These are phyloP conservation scores for Temnothorax rugatulus DNA, from an alignment of 2,888 invertebrate species.

Conservation along the genomic window DNA sequence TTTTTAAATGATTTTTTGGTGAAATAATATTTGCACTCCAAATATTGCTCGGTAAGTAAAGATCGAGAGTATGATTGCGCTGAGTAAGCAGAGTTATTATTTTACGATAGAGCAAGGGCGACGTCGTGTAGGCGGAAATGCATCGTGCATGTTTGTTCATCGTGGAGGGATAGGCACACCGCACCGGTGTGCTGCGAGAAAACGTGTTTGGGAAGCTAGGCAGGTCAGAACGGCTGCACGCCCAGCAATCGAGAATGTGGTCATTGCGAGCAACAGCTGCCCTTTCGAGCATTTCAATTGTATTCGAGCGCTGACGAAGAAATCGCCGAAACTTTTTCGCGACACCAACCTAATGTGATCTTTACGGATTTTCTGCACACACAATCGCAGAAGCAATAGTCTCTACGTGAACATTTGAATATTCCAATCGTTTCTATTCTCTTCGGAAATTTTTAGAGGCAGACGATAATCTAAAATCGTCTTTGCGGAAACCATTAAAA, in stretches of 20 bases:
- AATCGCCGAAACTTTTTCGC: slow-evolving; percentile 29
- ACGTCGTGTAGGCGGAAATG: slow-evolving; percentile 71
- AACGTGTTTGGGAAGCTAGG: slow-evolving; percentile 76
- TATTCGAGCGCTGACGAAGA: slow-evolving; percentile 58
- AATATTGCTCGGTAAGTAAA: slow-evolving; percentile 1
- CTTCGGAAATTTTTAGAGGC: neutral
- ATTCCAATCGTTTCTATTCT: neutral
- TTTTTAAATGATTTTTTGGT: neutral
- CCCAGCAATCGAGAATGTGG: slow-evolving; percentile 74
- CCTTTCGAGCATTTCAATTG: slow-evolving; percentile 73
- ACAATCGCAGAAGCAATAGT: neutral
- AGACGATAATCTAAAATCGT: neutral
- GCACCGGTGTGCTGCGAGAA: slow-evolving; percentile 71
- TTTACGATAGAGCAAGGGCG: slow-evolving; percentile 62
- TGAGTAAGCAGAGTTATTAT: slow-evolving; percentile 65
- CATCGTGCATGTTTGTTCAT: slow-evolving; percentile 76
- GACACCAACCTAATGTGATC: neutral
- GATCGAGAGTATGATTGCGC: slow-evolving; percentile 12
- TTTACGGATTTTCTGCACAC: neutral
- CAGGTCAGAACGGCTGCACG: slow-evolving; percentile 72
- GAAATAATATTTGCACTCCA: neutral
- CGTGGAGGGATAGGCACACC: slow-evolving; percentile 73
- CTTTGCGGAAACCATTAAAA: slow-evolving; percentile 3
- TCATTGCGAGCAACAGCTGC: slow-evolving; percentile 82
- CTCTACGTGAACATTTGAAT: neutral